Percentiles rank a stretch among this genome's conserved stretches.
Evolutionary conservation across 1,140 invertebrate species (phyloP).

Genomic region (Cherax destructor): DNA sequence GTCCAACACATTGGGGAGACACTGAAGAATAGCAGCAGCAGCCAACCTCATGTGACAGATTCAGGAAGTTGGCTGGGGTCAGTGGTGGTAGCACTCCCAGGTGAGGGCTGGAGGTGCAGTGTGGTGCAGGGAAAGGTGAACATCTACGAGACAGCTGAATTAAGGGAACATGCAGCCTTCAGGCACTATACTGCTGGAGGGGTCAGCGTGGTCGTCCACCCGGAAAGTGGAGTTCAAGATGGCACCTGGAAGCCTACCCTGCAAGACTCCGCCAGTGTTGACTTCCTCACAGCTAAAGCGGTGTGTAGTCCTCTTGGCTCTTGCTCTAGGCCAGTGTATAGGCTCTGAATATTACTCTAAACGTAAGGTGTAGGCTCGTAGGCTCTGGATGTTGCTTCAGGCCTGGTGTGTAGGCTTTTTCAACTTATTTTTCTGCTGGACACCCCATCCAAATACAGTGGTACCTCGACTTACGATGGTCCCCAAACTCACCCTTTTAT

Average conservation of each 20-base stretch:
- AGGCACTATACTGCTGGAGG: slow-evolving; percentile 62
- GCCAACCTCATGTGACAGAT: background rate
- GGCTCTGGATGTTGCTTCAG: too few species aligned
- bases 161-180: slow-evolving; percentile 52
- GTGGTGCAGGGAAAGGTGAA: slow-evolving; percentile 43
- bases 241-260: slow-evolving; percentile 61
- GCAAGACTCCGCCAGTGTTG: slow-evolving; percentile 38
- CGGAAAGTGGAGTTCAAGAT: slow-evolving; percentile 68
- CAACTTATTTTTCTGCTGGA: too few species aligned
- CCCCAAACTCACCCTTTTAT: too few species aligned
- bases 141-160: slow-evolving; percentile 67
- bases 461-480: too few species aligned
- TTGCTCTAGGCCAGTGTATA: too few species aligned
- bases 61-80: too few species aligned
- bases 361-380: too few species aligned
- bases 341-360: too few species aligned
- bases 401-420: too few species aligned
- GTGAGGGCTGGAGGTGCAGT: background rate
- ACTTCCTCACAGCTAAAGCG: slow-evolving; percentile 57
- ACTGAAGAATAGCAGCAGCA: too few species aligned
- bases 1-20: too few species aligned
- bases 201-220: slow-evolving; percentile 56
- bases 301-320: slow-evolving; percentile 17
- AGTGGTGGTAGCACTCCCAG: background rate
- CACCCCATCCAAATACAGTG: too few species aligned